Percentiles rank a stretch among this genome's conserved stretches.
These are phyloP conservation scores for Chaetodon auriga DNA, from an alignment of 2,113 vertebrate genomes.

Conservation along the genomic window DNA sequence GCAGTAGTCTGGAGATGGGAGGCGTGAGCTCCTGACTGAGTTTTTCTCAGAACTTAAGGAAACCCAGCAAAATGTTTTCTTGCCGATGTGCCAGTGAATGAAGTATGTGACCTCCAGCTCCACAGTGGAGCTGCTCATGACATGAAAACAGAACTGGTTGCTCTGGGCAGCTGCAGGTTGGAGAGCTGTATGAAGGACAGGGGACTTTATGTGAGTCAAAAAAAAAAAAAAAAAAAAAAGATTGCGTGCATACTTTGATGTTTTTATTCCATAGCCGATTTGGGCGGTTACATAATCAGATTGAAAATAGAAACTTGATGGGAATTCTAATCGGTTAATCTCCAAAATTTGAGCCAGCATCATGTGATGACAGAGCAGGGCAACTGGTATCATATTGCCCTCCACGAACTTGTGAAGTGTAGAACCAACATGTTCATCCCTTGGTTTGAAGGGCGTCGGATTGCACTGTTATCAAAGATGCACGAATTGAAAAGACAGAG, in stretches of 20 bases:
- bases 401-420: not conserved
- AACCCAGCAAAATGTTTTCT: not conserved
- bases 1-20: not conserved
- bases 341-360: conserved; percentile 46
- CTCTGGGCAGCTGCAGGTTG: not conserved
- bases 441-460: conserved; percentile 36
- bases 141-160: not conserved
- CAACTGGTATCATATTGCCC: not conserved
- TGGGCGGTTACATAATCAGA: conserved; percentile 56
- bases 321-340: conserved; percentile 61
- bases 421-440: not conserved
- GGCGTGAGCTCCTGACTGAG: not conserved
- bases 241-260: conserved; percentile 20
- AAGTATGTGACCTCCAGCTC: not conserved
- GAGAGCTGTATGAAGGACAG: not conserved
- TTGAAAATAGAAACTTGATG: conserved; percentile 59
- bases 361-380: conserved; percentile 3
- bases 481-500: not conserved
- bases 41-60: not conserved
- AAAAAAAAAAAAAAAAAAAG: not conserved
- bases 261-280: conserved; percentile 50
- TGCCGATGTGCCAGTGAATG: not conserved
- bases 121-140: not conserved
- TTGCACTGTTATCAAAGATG: not conserved
- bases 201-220: not conserved